Base-by-base conservation (phyloP, 2,113 vertebrate species). In the Ailuropoda melanoleuca region DNA sequence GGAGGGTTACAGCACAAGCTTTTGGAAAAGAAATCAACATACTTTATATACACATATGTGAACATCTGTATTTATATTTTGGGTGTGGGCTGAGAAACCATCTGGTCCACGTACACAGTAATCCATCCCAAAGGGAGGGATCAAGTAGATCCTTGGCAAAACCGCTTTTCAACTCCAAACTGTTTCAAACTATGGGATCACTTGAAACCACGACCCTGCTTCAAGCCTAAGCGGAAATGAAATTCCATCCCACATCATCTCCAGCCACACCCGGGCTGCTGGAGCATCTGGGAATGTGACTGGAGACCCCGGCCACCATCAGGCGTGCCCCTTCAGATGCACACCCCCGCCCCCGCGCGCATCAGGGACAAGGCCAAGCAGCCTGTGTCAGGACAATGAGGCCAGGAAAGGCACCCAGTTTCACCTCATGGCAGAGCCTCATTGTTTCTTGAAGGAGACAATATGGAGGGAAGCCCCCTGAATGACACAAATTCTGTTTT, bases 271-370 rank as follows among this genome's bases (percentile, higher is more conserved):
- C 68, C 0, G 0, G 37, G 68, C 60, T 29, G 19, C 43, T 31
- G 50, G 56, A 1, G 3, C 34, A 29, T 18, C 1, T 29, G 18
- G 17, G 46, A 39, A 29, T 18, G 8, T 11, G 26, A 17, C 37
- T 39, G 1, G 8, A 56, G 39, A 21, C n/a, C 29, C 5, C 39
- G 43, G 6, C 12, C 8, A 15, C 26, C 1, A 1, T 0, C 4
- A n/a, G 48, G 13, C 21, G 9, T 3, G 34, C 46, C 24, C 66
- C 43, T 43, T 29, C 18, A 39, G 43, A 37, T 6, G 43, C 15
- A 58, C 8, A 24, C 3, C 83, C 64, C 23, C 17, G 1, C 43
- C 62, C 31, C n/a, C 62, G n/a, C n/a, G n/a, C 21, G 8, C n/a
- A 8, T 11, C 60, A 39, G 48, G 60, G 8, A 60, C 15, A 85